These are phyloP conservation scores for Pseudococcus longispinus DNA, from an alignment of 2,888 invertebrate species.

Conservation along the genomic window DNA sequence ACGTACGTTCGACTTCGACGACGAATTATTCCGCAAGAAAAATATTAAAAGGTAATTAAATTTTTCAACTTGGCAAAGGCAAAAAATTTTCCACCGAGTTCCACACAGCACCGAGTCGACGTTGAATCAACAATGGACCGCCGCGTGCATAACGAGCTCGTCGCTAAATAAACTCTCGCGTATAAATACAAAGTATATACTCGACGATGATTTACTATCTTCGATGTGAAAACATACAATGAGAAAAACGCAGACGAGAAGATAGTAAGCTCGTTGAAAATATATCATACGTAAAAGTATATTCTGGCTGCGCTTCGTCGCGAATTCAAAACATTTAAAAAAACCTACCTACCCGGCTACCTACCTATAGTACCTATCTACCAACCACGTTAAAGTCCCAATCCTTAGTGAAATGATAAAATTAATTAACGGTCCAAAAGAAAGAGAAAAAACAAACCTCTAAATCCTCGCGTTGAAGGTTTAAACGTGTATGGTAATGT, in stretches of 20 bases:
- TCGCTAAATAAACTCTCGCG: background rate
- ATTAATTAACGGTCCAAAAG: conserved; percentile 15
- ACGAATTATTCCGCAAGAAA: conserved; percentile 23
- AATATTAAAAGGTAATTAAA: conserved; percentile 31
- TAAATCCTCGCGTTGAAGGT: conserved; percentile 24
- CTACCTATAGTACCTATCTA: background rate
- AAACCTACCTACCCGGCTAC: background rate
- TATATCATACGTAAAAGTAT: background rate
- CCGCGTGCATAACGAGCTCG: background rate
- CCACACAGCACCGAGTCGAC: background rate
- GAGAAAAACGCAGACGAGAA: background rate
- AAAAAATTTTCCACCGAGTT: background rate
- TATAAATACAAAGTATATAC: background rate
- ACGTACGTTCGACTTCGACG: background rate
- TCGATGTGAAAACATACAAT: background rate
- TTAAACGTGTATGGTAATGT: conserved; percentile 11
- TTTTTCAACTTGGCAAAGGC: background rate
- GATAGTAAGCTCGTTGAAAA: conserved; percentile 25
- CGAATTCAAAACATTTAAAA: background rate
- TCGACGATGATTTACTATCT: conserved; percentile 21
- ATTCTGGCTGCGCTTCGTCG: background rate
- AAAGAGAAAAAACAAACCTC: conserved; percentile 10
- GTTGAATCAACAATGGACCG: conserved; percentile 12
- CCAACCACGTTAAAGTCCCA: background rate
- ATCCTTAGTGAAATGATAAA: conserved; percentile 17